A percentile compares a stretch with the other conserved stretches of the same genome.
These are phyloP conservation scores for Ctena decussata DNA, from an alignment of 2,888 invertebrate genomes.

Conservation along the genomic window DNA sequence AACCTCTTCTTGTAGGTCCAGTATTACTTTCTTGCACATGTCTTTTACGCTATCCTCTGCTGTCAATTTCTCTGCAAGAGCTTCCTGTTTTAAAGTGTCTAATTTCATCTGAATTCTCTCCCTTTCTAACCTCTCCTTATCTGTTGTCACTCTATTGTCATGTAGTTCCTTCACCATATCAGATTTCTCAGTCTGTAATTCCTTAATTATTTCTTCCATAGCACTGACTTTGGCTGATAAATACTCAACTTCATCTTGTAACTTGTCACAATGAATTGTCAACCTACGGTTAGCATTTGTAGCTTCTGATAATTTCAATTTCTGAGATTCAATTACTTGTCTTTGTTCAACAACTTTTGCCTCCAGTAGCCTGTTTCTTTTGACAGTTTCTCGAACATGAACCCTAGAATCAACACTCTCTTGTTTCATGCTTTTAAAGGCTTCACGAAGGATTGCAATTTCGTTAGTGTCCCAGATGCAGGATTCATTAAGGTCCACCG, in stretches of 20 bases:
- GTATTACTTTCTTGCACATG: conserved; percentile 75
- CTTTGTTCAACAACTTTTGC: conserved; percentile 58
- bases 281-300: conserved; percentile 79
- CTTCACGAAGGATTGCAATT: conserved; percentile 77
- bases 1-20: conserved; percentile 75
- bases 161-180: conserved; percentile 76
- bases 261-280: conserved; percentile 78
- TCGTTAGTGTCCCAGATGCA: conserved; percentile 82
- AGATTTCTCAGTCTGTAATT: conserved; percentile 75
- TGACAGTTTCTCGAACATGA: conserved; percentile 69
- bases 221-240: conserved; percentile 75
- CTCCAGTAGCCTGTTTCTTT: conserved; percentile 70
- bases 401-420: conserved; percentile 77
- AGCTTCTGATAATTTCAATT: conserved; percentile 69
- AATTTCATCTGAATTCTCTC: conserved; percentile 75
- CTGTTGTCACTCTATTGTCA: conserved; percentile 69
- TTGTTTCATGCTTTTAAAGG: conserved; percentile 79
- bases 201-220: conserved; percentile 79
- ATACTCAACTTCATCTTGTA: conserved; percentile 75
- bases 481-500: conserved; percentile 73
- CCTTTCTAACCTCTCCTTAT: conserved; percentile 75
- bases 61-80: conserved; percentile 69
- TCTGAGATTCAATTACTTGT: conserved; percentile 63
- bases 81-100: conserved; percentile 71
- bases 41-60: conserved; percentile 75